phyloP scores from a whole-genome alignment of 37 sponge, comb jelly and placozoan genomes.

The Chondrilla cf. caribensis region DNA sequence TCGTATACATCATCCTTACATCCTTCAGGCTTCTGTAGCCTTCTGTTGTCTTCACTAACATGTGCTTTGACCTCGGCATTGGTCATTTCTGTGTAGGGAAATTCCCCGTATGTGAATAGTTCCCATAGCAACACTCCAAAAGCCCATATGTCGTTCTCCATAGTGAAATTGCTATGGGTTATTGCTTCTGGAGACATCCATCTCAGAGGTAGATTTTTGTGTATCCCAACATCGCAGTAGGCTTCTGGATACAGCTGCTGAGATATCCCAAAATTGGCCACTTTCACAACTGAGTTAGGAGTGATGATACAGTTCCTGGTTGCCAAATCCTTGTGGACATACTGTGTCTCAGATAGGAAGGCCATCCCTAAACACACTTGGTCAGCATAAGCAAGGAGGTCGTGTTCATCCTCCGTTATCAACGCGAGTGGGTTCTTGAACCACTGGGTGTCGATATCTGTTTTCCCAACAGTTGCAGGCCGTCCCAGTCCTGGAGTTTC shows the following conservation, averaged over 20 bases:
- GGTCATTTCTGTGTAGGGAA: conserved; percentile 47
- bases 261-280: conserved; percentile 58
- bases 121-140: conserved; percentile 73
- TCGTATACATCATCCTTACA: conserved; percentile 34
- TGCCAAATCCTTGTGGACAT: conserved; percentile 62
- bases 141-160: conserved; percentile 62
- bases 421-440: conserved; percentile 12
- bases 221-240: conserved; percentile 26
- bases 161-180: conserved; percentile 34
- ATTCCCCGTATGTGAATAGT: conserved; percentile 56
- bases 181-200: conserved; percentile 76
- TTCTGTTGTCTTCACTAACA: conserved; percentile 1
- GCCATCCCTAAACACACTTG: conserved; percentile 69
- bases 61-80: conserved; percentile 33
- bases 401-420: not conserved
- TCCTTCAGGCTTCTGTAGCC: conserved; percentile 27
- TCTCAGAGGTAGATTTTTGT: conserved; percentile 35
- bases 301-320: conserved; percentile 63
- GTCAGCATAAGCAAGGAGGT: conserved; percentile 46
- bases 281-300: conserved; percentile 45
- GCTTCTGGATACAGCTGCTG: conserved; percentile 57
- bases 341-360: conserved; percentile 39
- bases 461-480: not conserved
- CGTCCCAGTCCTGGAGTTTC: not conserved
- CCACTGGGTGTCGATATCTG: not conserved